Evolutionary conservation across 2,888 invertebrate species (phyloP), one percentile per base, ranked within the genome.

Genomic region (Melipona bicolor): DNA sequence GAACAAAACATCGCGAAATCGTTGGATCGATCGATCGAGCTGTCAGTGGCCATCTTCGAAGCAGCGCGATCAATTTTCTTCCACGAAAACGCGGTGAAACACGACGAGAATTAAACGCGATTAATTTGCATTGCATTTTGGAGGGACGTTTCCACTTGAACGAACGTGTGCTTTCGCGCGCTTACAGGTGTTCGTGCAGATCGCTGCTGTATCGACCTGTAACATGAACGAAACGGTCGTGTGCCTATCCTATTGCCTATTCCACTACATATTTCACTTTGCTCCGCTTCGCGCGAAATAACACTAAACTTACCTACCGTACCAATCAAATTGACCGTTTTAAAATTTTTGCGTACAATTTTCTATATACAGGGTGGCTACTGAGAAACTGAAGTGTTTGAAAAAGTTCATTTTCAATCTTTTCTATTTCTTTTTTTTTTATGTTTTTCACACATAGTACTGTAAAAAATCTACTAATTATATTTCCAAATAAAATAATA

Each of bases 111-210:
- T 27, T n/a, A 24, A 36, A 62, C 65, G 64, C 52, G 78, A 54
- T 78, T 79, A 67, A 80, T 88, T 85, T 85, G 87, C 87, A 83
- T 87, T 50, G 71, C 36, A 59, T 79, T 79, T 83, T 68, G 69
- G 77, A 72, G 85, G 77, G 64, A 70, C 73, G 68, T 73, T 59
- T 67, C 61, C 73, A n/a, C 56, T 83, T 85, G 83, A 85, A 87
- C 85, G 85, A 80, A 65, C 71, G 36, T 78, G 74, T 62, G 82
- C 74, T 50, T 67, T 52, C 49, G 79, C 59, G 24, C 72, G 43
- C 59, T 83, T 78, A 72, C 70, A 81, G 79, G 78, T 77, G 83
- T 79, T 74, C 69, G 71, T 70, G 67, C 49, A 72, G 68, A 64
- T 59, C 27, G 77, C 36, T 79, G 50, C 62, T 11, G 11, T 9